phyloP scores from a whole-genome alignment of 2,113 vertebrate genomes.

The Aptenodytes patagonicus region DNA sequence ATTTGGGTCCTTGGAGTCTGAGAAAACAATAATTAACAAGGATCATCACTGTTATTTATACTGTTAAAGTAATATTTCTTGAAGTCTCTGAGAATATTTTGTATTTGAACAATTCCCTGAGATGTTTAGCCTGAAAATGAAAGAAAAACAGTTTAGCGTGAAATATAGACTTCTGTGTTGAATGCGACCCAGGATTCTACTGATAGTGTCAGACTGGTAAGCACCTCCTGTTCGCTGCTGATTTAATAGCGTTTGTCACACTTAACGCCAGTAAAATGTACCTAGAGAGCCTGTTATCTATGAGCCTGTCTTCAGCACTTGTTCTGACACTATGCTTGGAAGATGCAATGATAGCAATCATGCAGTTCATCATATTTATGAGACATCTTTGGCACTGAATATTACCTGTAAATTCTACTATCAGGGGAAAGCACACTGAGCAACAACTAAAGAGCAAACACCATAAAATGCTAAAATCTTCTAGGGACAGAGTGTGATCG shows the following conservation, averaged over 20 bases:
- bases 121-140: neutral
- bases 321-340: neutral
- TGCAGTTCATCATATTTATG: neutral
- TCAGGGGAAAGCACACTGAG: neutral
- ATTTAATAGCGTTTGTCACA: neutral
- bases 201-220: neutral
- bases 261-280: neutral
- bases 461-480: neutral
- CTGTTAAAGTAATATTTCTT: neutral
- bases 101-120: neutral
- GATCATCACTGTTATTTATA: neutral
- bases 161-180: neutral
- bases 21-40: neutral
- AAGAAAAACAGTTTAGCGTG: neutral
- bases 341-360: neutral
- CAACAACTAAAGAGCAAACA: neutral
- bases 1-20: neutral
- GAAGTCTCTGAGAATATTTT: neutral
- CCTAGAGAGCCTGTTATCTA: neutral
- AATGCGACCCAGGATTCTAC: neutral
- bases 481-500: neutral
- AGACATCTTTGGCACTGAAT: neutral
- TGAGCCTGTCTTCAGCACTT: neutral
- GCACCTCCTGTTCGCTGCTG: neutral
- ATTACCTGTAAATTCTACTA: neutral